Conservation (phyloP, 2,797 vertebrate genomes). For the Emydoidea blandingii region DNA sequence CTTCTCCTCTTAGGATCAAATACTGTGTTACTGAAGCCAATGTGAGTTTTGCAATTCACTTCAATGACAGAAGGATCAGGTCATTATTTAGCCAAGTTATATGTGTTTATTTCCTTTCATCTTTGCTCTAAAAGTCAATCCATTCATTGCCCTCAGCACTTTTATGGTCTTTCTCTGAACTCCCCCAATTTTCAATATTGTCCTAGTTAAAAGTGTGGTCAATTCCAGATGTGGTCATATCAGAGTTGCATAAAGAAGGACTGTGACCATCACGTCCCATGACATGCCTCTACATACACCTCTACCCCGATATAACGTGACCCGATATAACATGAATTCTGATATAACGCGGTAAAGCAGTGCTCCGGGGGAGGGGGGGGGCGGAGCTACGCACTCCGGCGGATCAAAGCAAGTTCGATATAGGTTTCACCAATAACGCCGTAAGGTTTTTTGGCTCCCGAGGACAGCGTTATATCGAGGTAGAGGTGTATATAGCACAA, state of each 20-base stretch:
- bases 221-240: not conserved
- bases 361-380: too few relatives aligned
- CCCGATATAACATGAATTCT: too few relatives aligned
- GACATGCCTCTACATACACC: not conserved
- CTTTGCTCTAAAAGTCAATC: not conserved
- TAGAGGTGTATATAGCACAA: conserved; percentile 5
- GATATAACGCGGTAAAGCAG: too few relatives aligned
- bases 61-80: not conserved
- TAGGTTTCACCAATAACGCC: too few relatives aligned
- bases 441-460: too few relatives aligned
- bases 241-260: not conserved
- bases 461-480: too few relatives aligned
- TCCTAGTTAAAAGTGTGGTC: not conserved
- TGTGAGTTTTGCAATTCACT: not conserved
- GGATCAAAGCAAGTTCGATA: too few relatives aligned
- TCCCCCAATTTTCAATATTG: not conserved
- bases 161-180: not conserved
- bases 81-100: not conserved
- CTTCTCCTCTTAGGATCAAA: not conserved
- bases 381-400: too few relatives aligned
- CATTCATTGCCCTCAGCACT: not conserved
- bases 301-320: too few relatives aligned
- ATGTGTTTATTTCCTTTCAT: not conserved
- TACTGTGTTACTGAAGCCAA: not conserved
- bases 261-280: not conserved